Percentiles rank a stretch among this genome's conserved stretches.
Conservation (phyloP, 2,113 vertebrate species). For the Gopherus evgoodei region DNA sequence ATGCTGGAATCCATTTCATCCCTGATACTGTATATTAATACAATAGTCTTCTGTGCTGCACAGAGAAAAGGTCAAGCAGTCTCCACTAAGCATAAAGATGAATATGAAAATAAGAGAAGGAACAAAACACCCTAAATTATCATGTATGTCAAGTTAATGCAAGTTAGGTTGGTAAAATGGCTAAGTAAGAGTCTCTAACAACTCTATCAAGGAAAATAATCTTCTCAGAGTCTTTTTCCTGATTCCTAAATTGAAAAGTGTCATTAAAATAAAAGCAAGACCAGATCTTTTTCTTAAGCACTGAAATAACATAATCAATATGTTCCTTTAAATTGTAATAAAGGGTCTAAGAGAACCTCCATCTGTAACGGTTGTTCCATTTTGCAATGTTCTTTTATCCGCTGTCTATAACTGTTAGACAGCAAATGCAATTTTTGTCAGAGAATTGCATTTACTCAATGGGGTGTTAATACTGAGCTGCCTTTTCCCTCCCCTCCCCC, state of each 20-base stretch:
- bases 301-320: conserved; percentile 27
- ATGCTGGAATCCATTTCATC: conserved; percentile 18
- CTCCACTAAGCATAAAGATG: not conserved
- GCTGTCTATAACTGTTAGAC: not conserved
- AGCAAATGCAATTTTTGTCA: not conserved
- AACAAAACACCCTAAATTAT: conserved; percentile 35
- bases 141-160: conserved; percentile 13
- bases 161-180: not conserved
- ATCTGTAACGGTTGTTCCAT: not conserved
- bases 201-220: conserved; percentile 19
- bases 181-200: not conserved
- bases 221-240: not conserved
- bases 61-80: conserved; percentile 5
- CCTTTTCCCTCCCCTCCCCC: not conserved
- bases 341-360: conserved; percentile 43
- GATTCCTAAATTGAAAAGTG: conserved; percentile 6
- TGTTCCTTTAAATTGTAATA: conserved; percentile 28
- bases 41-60: not conserved
- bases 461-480: not conserved
- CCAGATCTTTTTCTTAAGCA: not conserved
- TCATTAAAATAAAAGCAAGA: conserved; percentile 34
- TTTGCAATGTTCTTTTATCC: not conserved
- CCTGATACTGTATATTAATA: conserved; percentile 20
- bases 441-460: not conserved
- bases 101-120: conserved; percentile 41